These are phyloP conservation scores for Megathymus violae DNA, from an alignment of 1,140 invertebrate genomes.

Conservation along the genomic window DNA sequence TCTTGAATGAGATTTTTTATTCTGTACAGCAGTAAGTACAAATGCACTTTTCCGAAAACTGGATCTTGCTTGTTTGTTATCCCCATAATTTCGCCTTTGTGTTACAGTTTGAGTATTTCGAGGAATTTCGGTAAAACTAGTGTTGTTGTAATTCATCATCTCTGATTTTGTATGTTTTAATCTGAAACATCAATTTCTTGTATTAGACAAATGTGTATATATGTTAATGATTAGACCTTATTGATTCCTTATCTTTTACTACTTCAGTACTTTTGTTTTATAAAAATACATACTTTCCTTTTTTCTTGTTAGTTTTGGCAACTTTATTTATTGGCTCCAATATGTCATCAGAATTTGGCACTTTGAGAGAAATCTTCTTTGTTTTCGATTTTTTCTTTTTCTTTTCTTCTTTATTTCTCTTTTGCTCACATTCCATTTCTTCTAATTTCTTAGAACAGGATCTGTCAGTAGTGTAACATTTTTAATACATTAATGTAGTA, in stretches of 20 bases:
- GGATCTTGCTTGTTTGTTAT: constrained; percentile 70
- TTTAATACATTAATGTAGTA: too few species aligned
- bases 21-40: constrained; percentile 84
- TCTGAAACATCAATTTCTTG: constrained; percentile 55
- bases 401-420: constrained; percentile 73
- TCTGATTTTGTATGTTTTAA: constrained; percentile 71
- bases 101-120: constrained; percentile 59
- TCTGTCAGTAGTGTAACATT: constrained; percentile 52
- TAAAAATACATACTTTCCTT: constrained; percentile 75
- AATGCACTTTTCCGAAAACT: constrained; percentile 85
- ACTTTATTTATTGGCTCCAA: constrained; percentile 67
- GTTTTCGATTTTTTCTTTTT: constrained; percentile 80
- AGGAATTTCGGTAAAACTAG: constrained; percentile 78
- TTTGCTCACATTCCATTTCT: constrained; percentile 76
- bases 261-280: constrained; percentile 12
- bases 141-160: constrained; percentile 62
- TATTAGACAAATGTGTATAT: constrained; percentile 14
- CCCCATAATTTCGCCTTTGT: constrained; percentile 53
- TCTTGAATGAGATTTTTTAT: constrained; percentile 64
- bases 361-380: constrained; percentile 78
- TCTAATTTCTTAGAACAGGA: constrained; percentile 84
- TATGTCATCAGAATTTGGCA: constrained; percentile 72
- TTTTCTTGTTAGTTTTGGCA: constrained; percentile 81
- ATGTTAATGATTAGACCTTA: constrained; percentile 14
- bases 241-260: background rate